These are phyloP conservation scores for Drosophila kepulauana DNA, from an alignment of 1,140 invertebrate species.

Conservation along the genomic window DNA sequence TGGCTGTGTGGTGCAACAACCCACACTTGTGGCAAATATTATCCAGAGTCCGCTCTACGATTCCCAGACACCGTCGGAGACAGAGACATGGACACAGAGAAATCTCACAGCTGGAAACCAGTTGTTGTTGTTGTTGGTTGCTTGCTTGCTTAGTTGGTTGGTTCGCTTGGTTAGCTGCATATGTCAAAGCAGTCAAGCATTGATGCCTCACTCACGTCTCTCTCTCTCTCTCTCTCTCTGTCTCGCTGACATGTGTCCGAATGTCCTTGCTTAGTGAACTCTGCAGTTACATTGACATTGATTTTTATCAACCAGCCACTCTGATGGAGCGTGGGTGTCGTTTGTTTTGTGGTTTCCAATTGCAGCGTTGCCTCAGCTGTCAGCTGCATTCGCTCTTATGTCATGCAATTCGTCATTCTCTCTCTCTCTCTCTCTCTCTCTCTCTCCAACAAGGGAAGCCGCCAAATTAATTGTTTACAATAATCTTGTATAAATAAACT, in stretches of 20 bases:
- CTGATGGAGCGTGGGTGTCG: conserved; percentile 14
- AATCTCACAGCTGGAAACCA: conserved; percentile 73
- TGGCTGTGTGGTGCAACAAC: conserved; percentile 5
- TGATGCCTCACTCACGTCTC: conserved; percentile 13
- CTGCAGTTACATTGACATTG: conserved; percentile 73
- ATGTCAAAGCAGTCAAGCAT: conserved; percentile 66
- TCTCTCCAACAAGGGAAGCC: conserved; percentile 11
- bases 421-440: background rate
- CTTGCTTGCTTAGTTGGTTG: background rate
- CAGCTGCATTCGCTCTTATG: conserved; percentile 57
- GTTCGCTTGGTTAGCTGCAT: conserved; percentile 53
- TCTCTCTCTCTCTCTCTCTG: background rate
- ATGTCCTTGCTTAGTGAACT: conserved; percentile 70
- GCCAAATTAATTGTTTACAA: conserved; percentile 37
- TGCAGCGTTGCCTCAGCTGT: conserved; percentile 56
- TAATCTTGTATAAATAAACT: conserved; percentile 27
- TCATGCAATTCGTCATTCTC: conserved; percentile 50
- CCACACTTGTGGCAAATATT: conserved; percentile 2
- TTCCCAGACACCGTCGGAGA: background rate
- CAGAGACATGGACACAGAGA: background rate
- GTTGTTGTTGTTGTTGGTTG: conserved; percentile 28
- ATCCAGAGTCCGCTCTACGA: background rate
- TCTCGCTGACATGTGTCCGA: conserved; percentile 11
- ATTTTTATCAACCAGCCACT: conserved; percentile 43
- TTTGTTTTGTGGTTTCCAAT: conserved; percentile 34